phyloP scores from a whole-genome alignment of 2,113 vertebrate species.

The Narcine bancroftii region DNA sequence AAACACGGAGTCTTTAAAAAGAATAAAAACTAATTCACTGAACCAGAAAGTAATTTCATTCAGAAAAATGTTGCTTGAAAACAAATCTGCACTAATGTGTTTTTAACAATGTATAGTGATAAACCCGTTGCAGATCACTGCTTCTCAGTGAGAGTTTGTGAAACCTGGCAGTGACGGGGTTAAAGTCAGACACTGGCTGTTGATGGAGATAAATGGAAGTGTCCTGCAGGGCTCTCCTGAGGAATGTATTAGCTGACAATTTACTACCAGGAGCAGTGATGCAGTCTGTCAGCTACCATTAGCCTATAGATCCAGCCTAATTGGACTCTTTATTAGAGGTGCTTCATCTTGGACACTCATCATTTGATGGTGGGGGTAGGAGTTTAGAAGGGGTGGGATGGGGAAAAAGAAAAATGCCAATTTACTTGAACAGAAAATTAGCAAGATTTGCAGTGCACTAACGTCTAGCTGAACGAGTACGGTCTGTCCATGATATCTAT shows the following conservation, averaged over 20 bases:
- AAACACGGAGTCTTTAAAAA: neutral
- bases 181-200: conserved; percentile 25
- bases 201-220: conserved; percentile 51
- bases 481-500: neutral
- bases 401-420: neutral
- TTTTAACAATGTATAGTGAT: neutral
- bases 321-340: conserved; percentile 52
- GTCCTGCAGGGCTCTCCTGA: conserved; percentile 42
- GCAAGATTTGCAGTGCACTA: too few relatives aligned
- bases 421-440: neutral
- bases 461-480: neutral
- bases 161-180: neutral
- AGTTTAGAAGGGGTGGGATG: neutral
- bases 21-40: neutral
- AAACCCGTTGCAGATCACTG: too few relatives aligned
- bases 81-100: neutral
- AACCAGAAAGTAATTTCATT: neutral
- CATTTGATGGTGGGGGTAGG: neutral
- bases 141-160: neutral
- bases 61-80: neutral
- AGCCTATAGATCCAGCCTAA: conserved; percentile 48
- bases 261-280: conserved; percentile 46
- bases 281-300: conserved; percentile 52
- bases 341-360: neutral
- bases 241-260: conserved; percentile 49